Evolutionary conservation across 2,797 vertebrate genomes (phyloP).

Genomic region (Thripadectes ignobilis): DNA sequence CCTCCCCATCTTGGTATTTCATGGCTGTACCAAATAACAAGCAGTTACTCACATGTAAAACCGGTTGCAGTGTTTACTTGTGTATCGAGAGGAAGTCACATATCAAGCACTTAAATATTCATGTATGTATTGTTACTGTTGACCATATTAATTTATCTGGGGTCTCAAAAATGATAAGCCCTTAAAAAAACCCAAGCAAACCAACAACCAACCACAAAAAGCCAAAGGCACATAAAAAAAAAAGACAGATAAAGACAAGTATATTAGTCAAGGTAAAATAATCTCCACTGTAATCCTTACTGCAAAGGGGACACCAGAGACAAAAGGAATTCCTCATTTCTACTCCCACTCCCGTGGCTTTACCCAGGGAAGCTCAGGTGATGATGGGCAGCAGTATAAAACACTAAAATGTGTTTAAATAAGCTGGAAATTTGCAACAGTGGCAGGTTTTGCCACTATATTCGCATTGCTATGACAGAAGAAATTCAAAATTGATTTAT

Average conservation of each 20-base stretch:
- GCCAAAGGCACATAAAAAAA: neutral
- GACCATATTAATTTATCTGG: neutral
- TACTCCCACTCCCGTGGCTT: neutral
- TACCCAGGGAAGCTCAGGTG: neutral
- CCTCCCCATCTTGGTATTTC: neutral
- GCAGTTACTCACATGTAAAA: neutral
- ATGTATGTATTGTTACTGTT: neutral
- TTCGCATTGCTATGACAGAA: neutral
- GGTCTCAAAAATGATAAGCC: neutral
- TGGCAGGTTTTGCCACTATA: neutral
- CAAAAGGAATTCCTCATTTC: neutral
- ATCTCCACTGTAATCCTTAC: neutral
- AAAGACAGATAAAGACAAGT: neutral
- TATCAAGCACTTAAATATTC: neutral
- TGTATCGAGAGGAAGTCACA: neutral
- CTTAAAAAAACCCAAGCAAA: neutral
- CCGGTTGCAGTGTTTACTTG: neutral
- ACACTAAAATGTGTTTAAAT: neutral
- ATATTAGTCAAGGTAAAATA: neutral
- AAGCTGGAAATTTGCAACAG: neutral
- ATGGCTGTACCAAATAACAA: neutral
- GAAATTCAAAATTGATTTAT: neutral
- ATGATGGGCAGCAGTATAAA: neutral
- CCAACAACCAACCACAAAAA: neutral
- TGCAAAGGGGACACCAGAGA: neutral